Percentiles rank a stretch among this genome's conserved stretches.
Evolutionary conservation across 30 jellyfish, hydroid and myxozoan genomes (phyloP).

Genomic region (Chironex yamaguchii): DNA sequence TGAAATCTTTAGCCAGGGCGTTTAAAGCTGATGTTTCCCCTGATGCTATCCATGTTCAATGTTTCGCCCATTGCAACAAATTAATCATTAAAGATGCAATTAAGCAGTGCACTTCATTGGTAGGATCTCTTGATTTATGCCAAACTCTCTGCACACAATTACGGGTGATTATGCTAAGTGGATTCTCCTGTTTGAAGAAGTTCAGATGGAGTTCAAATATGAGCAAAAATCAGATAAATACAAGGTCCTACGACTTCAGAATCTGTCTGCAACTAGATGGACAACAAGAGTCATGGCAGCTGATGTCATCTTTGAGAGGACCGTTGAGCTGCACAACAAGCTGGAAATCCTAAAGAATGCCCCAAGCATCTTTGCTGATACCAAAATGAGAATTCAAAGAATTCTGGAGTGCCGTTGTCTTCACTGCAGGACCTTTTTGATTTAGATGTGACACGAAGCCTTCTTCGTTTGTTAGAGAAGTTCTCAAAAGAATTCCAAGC

Average conservation of each 20-base stretch:
- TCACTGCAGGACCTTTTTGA: slow-evolving; percentile 55
- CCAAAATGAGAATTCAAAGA: slow-evolving; percentile 42
- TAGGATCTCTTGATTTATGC: slow-evolving; percentile 39
- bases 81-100: slow-evolving; percentile 20
- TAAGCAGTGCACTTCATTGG: slow-evolving; percentile 6
- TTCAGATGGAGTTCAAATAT: slow-evolving; percentile 18
- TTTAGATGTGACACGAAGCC: slow-evolving; percentile 59
- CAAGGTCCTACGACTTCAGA: slow-evolving; percentile 66
- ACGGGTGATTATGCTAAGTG: slow-evolving; percentile 59
- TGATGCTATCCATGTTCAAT: not conserved
- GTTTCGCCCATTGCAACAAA: slow-evolving; percentile 1
- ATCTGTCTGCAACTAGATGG: slow-evolving; percentile 68
- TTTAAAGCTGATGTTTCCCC: slow-evolving; percentile 31
- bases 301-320: slow-evolving; percentile 41
- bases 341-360: slow-evolving; percentile 13
- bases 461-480: slow-evolving; percentile 37
- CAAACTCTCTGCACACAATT: slow-evolving; percentile 43
- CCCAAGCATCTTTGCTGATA: slow-evolving; percentile 28
- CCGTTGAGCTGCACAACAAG: slow-evolving; percentile 21
- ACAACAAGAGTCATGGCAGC: slow-evolving; percentile 70
- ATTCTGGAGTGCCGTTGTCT: slow-evolving; percentile 57
- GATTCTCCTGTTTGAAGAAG: slow-evolving; percentile 28
- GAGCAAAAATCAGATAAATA: slow-evolving; percentile 13
- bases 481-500: slow-evolving; percentile 45
- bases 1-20: no score